These are phyloP conservation scores for Protonemura montana DNA, from an alignment of 2,888 invertebrate species.

Conservation along the genomic window DNA sequence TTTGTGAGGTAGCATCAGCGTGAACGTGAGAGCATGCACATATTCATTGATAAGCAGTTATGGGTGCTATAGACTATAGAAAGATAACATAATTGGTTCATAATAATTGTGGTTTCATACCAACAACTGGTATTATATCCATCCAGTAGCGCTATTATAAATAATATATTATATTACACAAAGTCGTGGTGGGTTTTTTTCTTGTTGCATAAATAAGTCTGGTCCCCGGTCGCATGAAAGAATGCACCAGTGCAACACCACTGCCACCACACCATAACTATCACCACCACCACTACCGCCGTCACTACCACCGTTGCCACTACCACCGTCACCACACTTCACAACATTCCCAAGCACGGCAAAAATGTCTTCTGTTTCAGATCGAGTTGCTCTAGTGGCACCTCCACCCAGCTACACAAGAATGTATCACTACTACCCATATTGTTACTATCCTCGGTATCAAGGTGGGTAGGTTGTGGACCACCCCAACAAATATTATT, in stretches of 20 bases:
- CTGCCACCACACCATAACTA: background rate
- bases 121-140: background rate
- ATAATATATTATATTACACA: background rate
- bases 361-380: conserved; percentile 58
- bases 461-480: conserved; percentile 47
- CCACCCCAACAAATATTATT: background rate
- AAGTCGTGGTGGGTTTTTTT: background rate
- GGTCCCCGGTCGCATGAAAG: background rate
- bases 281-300: background rate
- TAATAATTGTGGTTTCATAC: background rate
- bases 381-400: conserved; percentile 70
- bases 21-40: conserved; percentile 26
- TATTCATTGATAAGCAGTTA: background rate
- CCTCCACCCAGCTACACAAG: conserved; percentile 70
- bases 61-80: background rate
- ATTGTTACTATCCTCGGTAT: conserved; percentile 61
- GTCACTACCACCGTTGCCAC: background rate
- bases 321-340: background rate
- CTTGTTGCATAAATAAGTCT: background rate
- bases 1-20: background rate
- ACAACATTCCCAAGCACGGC: conserved; percentile 1
- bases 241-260: background rate
- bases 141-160: background rate
- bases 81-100: background rate
- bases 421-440: conserved; percentile 68